These are phyloP conservation scores for Ephestia elutella DNA, from an alignment of 1,140 invertebrate species.

Conservation along the genomic window DNA sequence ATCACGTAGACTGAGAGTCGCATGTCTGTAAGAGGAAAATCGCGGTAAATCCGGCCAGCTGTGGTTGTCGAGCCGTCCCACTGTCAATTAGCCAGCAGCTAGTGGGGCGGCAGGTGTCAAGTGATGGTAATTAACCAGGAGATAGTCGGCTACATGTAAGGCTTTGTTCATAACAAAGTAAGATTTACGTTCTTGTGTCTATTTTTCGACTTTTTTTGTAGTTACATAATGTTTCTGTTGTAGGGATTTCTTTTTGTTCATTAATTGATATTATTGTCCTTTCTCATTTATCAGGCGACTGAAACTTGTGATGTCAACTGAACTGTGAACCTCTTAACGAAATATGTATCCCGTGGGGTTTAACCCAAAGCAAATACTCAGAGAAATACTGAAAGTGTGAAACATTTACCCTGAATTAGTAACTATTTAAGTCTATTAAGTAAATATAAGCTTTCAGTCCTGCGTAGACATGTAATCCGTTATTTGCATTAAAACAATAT, in stretches of 20 bases:
- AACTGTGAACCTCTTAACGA: neutral
- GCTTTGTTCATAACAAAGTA: neutral
- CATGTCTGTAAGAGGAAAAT: conserved; percentile 21
- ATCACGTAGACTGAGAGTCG: conserved; percentile 8
- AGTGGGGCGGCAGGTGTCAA: conserved; percentile 48
- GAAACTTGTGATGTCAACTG: neutral
- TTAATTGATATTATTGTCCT: too few relatives aligned
- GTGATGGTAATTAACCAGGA: conserved; percentile 48
- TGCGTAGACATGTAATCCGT: too few relatives aligned
- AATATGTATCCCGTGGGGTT: too few relatives aligned
- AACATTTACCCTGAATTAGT: conserved; percentile 11
- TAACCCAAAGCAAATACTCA: too few relatives aligned
- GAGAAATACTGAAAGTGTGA: conserved; percentile 4
- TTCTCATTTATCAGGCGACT: neutral
- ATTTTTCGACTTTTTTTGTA: neutral
- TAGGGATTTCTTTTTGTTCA: too few relatives aligned
- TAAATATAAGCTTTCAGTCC: too few relatives aligned
- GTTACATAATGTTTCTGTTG: too few relatives aligned
- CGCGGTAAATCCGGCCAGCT: conserved; percentile 39
- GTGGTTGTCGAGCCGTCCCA: conserved; percentile 40
- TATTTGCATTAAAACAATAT: too few relatives aligned
- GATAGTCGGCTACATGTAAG: conserved; percentile 14
- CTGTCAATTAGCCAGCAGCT: conserved; percentile 61
- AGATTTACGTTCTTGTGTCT: neutral
- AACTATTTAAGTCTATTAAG: too few relatives aligned